Evolutionary conservation across 2,888 invertebrate genomes (phyloP), one percentile per base, ranked within the genome.

Genomic region (Plagiodera versicolora): DNA sequence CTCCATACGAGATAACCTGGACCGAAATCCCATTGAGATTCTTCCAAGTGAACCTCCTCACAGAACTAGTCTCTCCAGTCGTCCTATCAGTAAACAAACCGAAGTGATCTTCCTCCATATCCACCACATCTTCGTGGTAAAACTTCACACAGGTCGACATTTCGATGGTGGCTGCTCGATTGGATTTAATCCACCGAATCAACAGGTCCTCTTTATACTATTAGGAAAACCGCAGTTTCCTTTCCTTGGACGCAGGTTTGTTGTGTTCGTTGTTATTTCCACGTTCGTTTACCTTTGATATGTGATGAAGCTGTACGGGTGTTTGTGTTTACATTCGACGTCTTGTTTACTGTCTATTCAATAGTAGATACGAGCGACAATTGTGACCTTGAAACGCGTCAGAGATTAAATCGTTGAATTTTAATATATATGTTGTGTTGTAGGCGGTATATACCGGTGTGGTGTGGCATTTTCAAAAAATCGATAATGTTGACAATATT

Each of bases 1-100:
- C 95, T 39, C 95, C 96, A 71, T 91, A 91, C n/a, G 89, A 88
- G 59, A 94, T 87, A 0, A 93, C 82, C 81, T 86, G 85, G 0
- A 90, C 87, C 51, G 78, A 82, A 80, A 90, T 84, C 58, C 85
- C 83, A 70, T 86, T 86, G 53, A 81, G 81, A 67, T 91, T 92
- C 64, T 79, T 83, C 83, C 92, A 85, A 0, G 89, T 91, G 71
- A 87, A 90, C 66, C 87, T 78, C 61, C 84, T 78, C 0, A 89
- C 84, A 0, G 69, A 80, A 71, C 70, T 82, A 75, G 57, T 80
- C 76, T 73, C 77, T 74, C 72, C 79, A 61, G 61, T 74, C 18
- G 60, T 79, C 74, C 72, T 68, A 61, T 67, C 73, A 8, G 71
- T 71, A 51, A 74, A 75, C 14, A 74, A 65, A 18, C 75, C 80